Evolutionary conservation across 2,113 vertebrate genomes (phyloP).

Genomic region (Rhipidura dahli): DNA sequence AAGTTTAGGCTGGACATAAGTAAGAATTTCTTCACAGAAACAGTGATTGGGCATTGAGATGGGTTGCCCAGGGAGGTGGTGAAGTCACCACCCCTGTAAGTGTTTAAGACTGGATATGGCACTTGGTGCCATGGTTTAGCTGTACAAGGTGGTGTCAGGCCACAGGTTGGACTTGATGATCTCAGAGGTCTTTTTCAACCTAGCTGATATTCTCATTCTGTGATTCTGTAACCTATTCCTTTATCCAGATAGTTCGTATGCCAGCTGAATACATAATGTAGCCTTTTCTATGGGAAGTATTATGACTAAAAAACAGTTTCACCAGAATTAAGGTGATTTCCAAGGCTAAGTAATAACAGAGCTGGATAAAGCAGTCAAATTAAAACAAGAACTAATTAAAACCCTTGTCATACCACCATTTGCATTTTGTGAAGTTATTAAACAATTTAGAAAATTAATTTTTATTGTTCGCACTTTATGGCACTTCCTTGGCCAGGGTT

Average conservation of each 20-base stretch:
- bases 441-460: not conserved
- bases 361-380: not conserved
- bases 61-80: not conserved
- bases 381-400: not conserved
- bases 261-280: not conserved
- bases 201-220: not conserved
- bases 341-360: not conserved
- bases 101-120: not conserved
- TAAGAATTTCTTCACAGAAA: not conserved
- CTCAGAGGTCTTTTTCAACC: not conserved
- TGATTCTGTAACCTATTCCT: not conserved
- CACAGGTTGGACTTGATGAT: not conserved
- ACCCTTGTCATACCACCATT: not conserved
- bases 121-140: not conserved
- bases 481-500: not conserved
- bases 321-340: not conserved
- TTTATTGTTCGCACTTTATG: not conserved
- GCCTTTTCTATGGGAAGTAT: not conserved
- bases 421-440: not conserved
- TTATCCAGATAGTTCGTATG: not conserved
- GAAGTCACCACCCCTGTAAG: fast-evolving
- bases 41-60: too few species aligned
- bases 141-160: not conserved
- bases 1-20: not conserved
- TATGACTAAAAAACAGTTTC: not conserved